Evolutionary conservation across 2,797 vertebrate species (phyloP), one percentile per base, ranked within the genome.

Genomic region (Thalassophryne amazonica): DNA sequence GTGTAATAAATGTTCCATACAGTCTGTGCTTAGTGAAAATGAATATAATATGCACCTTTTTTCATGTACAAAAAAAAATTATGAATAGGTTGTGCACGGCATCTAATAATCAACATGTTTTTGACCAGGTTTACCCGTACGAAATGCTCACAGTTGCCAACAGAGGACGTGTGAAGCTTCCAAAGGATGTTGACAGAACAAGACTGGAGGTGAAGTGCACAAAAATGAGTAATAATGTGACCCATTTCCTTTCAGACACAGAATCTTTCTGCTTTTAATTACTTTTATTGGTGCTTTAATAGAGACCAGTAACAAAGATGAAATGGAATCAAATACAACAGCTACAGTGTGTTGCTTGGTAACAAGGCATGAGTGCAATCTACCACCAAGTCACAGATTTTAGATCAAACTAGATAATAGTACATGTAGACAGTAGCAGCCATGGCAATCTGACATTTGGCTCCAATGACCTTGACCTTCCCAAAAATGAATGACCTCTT

Each of bases 141-240:
- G 93, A 98, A 87, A 89, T 94, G 80, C 94, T 99, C 53, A 81
- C 89, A 70, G 90, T 96, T 42, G 90, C 89, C 70, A 95, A 90
- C 78, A 90, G 92, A 84, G 93, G 93, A 68, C 91, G 92, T 72
- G 88, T 89, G 84, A 96, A 92, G 87, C 94, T 96, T 76, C 91
- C 95, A 48, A 92, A 86, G 80, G 94, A 97, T 14, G 90, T 98
- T 57, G 95, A 99, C 88, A 93, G 94, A 86, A 96, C 96, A 41
- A 90, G 94, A 71, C 92, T 99, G 17, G 97, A 99, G 95, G 96
- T 98, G n/a, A n/a, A n/a, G n/a, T n/a, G n/a, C n/a, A 71, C n/a
- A n/a, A 29, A 9, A 4, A n/a, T 9, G 2, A 23, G 6, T 46
- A 16, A 24, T 25, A 37, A 15, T 22, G 10, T 34, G 27, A 18